These are phyloP conservation scores for Willisornis vidua DNA, from an alignment of 2,113 vertebrate species.

Conservation along the genomic window DNA sequence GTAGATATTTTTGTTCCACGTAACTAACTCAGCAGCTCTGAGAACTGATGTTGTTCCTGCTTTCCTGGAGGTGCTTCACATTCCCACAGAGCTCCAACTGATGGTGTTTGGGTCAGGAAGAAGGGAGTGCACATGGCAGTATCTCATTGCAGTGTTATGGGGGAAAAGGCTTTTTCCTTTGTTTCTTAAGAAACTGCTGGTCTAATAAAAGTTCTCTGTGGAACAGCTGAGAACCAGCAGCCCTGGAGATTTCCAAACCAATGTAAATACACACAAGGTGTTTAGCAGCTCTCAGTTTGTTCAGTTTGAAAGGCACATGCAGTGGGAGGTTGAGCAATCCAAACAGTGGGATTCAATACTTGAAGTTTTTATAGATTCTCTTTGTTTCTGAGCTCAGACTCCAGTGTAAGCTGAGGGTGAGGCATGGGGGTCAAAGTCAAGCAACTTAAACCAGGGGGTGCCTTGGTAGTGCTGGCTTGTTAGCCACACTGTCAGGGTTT, in stretches of 20 bases:
- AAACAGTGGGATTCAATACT: not conserved
- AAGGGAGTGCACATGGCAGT: not conserved
- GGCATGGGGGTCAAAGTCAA: accelerated
- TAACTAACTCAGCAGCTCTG: not conserved
- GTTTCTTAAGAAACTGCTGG: not conserved
- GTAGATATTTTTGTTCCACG: too few relatives aligned
- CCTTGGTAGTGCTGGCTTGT: not conserved
- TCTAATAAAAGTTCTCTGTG: not conserved
- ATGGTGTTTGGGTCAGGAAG: not conserved
- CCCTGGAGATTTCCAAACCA: not conserved
- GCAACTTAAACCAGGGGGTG: not conserved
- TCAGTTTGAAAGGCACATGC: not conserved
- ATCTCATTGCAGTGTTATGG: too few relatives aligned
- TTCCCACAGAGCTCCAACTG: not conserved
- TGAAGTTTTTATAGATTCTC: not conserved
- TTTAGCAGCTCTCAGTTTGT: not conserved
- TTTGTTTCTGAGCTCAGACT: not conserved
- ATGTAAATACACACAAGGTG: not conserved
- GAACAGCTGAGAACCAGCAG: not conserved
- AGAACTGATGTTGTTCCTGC: not conserved
- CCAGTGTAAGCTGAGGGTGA: not conserved
- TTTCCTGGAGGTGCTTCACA: not conserved
- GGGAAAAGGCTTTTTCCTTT: not conserved
- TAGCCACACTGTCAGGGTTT: accelerated
- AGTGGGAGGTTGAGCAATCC: not conserved